Base-by-base conservation (phyloP, 2,888 invertebrate species). In the Tuberolachnus salignus region DNA sequence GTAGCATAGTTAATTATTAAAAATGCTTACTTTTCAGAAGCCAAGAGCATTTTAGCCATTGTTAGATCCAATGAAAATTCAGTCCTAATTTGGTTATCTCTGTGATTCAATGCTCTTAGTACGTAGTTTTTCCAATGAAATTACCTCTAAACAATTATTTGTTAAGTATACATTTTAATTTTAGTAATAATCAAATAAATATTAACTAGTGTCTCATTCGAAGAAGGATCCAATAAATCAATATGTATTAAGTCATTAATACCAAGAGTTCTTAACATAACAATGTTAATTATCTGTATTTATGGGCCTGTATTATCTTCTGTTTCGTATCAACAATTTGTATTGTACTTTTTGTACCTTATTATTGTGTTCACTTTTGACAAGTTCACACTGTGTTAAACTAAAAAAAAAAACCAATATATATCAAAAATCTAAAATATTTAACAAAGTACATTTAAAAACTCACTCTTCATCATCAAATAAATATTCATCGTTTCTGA, bases 61-160 rank as follows among this genome's bases (percentile, higher is more conserved):
- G 97, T 96, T 0, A 98, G 99, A 87, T 99, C 98, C 14, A 97
- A 92, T 0, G 99, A 99, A 86, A 99, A 98, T 86, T 99, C 99
- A 0, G 88, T 0, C 99, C 99, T 81, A 98, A 88, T 86, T 97
- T 98, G 1, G 99, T 99, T 75, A 0, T 98, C 99, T 83, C 93
- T 92, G 88, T 99, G 98, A 88, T 99, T 99, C 14, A 99, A 88
- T 1, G 98, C 98, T 9, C 98, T 98, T 66, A 99, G 88, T 0
- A 98, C 99, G 86, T 99, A 99, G 87, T 85, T 99, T 98, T 86
- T 99, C 99, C 82, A 99, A 87, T 0, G 99, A 98, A 83, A 97
- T 87, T 0, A 97, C 87, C 85, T 85, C 66, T 23, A 78, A 81
- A 73, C 81, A 16, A 16, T 34, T 23, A 0, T 26, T 55, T 14